These are phyloP conservation scores for Brenthis hecate DNA, from an alignment of 2,888 invertebrate species.

Conservation along the genomic window DNA sequence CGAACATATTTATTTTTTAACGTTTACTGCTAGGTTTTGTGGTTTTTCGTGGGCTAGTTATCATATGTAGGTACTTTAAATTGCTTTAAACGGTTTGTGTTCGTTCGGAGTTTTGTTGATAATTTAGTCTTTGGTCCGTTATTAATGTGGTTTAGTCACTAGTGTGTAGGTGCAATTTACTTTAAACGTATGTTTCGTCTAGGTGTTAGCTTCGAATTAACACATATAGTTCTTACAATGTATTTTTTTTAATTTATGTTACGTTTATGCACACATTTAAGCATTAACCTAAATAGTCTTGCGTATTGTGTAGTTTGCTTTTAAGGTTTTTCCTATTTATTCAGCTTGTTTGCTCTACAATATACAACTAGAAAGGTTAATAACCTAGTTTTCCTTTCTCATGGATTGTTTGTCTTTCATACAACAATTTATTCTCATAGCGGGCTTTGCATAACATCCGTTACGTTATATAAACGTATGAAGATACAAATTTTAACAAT, in stretches of 20 bases:
- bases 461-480: constrained; percentile 28
- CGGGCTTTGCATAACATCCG: constrained; percentile 36
- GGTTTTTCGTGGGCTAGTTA: constrained; percentile 10
- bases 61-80: constrained; percentile 33
- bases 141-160: constrained; percentile 44
- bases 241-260: too few relatives aligned
- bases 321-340: constrained; percentile 50
- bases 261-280: neutral
- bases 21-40: constrained; percentile 4
- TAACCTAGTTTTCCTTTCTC: constrained; percentile 63
- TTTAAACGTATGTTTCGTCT: constrained; percentile 18
- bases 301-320: constrained; percentile 21
- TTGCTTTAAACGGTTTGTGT: constrained; percentile 60
- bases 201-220: constrained; percentile 20
- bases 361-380: constrained; percentile 65
- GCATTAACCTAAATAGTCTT: constrained; percentile 8
- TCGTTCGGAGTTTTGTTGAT: constrained; percentile 60
- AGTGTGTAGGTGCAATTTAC: constrained; percentile 50
- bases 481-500: neutral
- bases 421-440: constrained; percentile 32
- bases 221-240: constrained; percentile 33
- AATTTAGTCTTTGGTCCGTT: constrained; percentile 70
- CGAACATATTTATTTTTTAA: neutral
- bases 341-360: constrained; percentile 58
- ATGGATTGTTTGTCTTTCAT: constrained; percentile 41